Evolutionary conservation across 2,888 invertebrate species (phyloP).

Genomic region (Aphrophora alni): DNA sequence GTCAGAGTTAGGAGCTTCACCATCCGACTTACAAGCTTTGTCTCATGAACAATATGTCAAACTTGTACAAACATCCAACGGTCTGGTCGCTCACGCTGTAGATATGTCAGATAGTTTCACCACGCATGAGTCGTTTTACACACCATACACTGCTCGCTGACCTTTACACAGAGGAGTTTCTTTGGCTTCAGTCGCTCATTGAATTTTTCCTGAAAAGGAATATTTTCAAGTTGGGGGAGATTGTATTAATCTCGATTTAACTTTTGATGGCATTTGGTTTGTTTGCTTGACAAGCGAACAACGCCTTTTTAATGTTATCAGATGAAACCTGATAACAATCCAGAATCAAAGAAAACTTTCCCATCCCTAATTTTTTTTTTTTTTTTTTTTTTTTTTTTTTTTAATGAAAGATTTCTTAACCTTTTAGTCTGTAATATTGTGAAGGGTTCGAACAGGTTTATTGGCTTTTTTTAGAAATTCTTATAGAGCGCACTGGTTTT

Average conservation of each 20-base stretch:
- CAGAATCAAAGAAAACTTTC: not conserved
- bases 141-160: conserved; percentile 35
- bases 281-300: not conserved
- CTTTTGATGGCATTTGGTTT: not conserved
- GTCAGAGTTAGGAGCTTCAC: conserved; percentile 44
- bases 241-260: not conserved
- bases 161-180: not conserved
- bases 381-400: too few relatives aligned
- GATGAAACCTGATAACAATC: conserved; percentile 35
- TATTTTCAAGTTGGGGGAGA: not conserved
- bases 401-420: too few relatives aligned
- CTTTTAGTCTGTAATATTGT: not conserved
- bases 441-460: not conserved
- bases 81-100: conserved; percentile 2
- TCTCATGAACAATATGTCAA: conserved; percentile 45
- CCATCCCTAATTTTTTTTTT: too few relatives aligned
- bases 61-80: conserved; percentile 42
- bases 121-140: conserved; percentile 22
- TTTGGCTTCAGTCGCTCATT: conserved; percentile 16
- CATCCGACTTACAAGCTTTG: conserved; percentile 40
- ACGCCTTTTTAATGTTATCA: conserved; percentile 19
- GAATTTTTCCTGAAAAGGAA: conserved; percentile 18
- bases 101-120: conserved; percentile 12
- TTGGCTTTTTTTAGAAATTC: not conserved
- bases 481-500: not conserved